Conservation (phyloP, 2,113 vertebrate species). For the Corythornis madagascariensis region DNA sequence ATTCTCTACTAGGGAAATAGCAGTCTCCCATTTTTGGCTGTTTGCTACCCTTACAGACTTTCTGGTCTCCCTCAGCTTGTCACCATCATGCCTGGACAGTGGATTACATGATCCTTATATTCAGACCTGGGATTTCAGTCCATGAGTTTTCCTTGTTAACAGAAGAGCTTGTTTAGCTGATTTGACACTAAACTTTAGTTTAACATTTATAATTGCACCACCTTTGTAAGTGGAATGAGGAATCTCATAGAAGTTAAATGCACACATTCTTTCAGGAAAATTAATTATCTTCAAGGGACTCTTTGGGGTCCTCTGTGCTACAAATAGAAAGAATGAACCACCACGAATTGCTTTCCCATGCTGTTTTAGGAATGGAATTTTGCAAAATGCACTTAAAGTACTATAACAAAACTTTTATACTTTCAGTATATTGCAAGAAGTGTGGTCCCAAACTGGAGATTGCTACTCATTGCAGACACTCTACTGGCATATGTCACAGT, state of each 20-base stretch:
- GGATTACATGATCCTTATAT: background rate
- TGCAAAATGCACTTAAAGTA: background rate
- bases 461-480: background rate
- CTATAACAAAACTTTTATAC: background rate
- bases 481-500: background rate
- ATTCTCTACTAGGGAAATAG: background rate
- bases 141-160: background rate
- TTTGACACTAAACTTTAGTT: background rate
- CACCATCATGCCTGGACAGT: rapidly evolving
- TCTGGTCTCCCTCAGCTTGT: background rate
- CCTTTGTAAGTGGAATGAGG: background rate
- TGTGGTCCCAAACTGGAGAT: background rate
- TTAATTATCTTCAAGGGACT: background rate
- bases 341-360: background rate
- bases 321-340: background rate
- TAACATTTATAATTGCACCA: background rate
- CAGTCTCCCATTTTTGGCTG: background rate
- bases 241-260: background rate
- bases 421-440: background rate
- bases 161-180: background rate
- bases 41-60: background rate
- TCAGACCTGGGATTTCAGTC: background rate
- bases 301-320: background rate
- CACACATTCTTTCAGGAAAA: background rate
- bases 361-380: background rate